Base-by-base conservation (phyloP, 2,888 invertebrate species). In the Heterodera filipjevi region DNA sequence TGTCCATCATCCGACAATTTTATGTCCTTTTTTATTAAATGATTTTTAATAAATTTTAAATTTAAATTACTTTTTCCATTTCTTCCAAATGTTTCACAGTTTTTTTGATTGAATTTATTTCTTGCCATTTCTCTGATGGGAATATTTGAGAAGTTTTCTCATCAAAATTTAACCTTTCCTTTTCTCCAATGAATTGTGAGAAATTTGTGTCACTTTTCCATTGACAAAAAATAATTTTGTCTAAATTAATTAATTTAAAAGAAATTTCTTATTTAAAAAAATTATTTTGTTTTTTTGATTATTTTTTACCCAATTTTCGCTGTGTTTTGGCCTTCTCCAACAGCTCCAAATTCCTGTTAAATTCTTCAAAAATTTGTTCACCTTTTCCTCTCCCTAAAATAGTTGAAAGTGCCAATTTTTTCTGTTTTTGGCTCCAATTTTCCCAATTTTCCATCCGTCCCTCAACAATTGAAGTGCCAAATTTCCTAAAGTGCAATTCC, bases 71-170 rank as follows among this genome's bases (percentile, higher is more conserved):
- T 59, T 59, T 27, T 27, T 59, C 59, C 2, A 6, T 59, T 59
- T 59, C 27, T n/a, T 10, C 49, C 16, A 22, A 19, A 59, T 27
- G 5, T 59, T 27, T 59, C 59, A 10, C 53, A 2, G 22, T 19
- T 53, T 22, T 22, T 3, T 53, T 16, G 53, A 22, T 10, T 59
- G 59, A 27, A 27, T 59, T 59, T 27, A 59, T 22, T 59, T 59
- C 59, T 59, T 59, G 59, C 59, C 59, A 59, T 59, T 59, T 59
- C 27, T 59, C 59, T n/a, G 59, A 22, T 59, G 59, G 59, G 6
- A 59, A 27, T 59, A 59, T 27, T 59, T 59, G 59, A 1, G 27
- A 59, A 59, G n/a, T 59, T 1, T 27, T 27, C 59, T 59, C 59
- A n/a, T 12, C 10, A 59, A 59, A 59, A 59, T 59, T 59, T 59